These are phyloP conservation scores for Lampropteryx suffumata DNA, from an alignment of 2,888 invertebrate species.

Conservation along the genomic window DNA sequence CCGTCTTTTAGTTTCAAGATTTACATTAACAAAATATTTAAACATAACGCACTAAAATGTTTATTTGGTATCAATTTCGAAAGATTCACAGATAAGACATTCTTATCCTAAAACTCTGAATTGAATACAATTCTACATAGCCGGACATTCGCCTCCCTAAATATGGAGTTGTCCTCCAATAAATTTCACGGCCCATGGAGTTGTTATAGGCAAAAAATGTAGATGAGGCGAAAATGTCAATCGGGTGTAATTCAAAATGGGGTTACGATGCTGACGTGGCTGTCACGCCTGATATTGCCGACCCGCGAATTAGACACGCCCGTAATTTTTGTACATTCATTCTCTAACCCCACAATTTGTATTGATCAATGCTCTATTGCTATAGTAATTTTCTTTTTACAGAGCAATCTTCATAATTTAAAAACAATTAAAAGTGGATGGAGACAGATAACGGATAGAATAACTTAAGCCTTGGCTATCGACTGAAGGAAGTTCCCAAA, in stretches of 20 bases:
- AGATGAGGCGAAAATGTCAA: constrained; percentile 73
- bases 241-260: constrained; percentile 60
- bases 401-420: neutral
- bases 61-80: no score
- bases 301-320: constrained; percentile 23
- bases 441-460: no score
- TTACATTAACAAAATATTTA: no score
- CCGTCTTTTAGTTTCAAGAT: no score
- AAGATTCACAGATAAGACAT: no score
- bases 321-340: constrained; percentile 12
- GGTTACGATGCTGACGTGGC: constrained; percentile 35
- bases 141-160: constrained; percentile 33
- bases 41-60: no score
- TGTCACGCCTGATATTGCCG: constrained; percentile 19
- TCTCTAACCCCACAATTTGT: constrained; percentile 17
- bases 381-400: neutral
- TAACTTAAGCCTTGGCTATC: no score
- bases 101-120: no score
- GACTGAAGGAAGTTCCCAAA: no score
- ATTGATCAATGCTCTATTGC: neutral
- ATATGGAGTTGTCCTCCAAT: constrained; percentile 64
- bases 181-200: constrained; percentile 72
- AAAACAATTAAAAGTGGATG: neutral
- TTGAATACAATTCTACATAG: neutral
- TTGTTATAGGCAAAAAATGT: constrained; percentile 71